Conservation (phyloP, 2,797 vertebrate genomes). For the Sarcoramphus papa region DNA sequence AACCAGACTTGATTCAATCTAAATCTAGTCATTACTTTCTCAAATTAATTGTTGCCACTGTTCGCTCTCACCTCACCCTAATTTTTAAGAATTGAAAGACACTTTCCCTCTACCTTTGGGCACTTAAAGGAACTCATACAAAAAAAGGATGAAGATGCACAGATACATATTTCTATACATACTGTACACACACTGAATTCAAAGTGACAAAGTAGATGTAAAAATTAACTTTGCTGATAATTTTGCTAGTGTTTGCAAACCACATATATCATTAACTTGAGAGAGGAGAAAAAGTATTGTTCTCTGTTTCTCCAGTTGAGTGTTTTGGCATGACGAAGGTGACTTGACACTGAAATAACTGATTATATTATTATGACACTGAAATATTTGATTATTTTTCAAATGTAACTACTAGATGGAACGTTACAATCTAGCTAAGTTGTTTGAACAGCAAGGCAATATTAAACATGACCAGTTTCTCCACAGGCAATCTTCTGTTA, state of each 20-base stretch:
- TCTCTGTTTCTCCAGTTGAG: background rate
- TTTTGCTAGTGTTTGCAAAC: background rate
- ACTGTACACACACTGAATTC: background rate
- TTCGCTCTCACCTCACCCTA: background rate
- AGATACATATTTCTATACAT: background rate
- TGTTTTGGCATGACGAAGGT: background rate
- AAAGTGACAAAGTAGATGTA: background rate
- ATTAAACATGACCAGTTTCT: background rate
- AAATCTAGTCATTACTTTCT: background rate
- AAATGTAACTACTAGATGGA: background rate
- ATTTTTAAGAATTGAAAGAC: background rate
- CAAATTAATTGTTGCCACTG: background rate
- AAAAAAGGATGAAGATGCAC: background rate
- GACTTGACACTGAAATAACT: background rate
- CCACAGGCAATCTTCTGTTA: background rate
- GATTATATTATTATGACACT: no score
- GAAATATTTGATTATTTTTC: background rate
- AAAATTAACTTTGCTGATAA: background rate
- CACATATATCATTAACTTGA: background rate
- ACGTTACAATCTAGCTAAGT: background rate
- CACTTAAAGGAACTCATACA: background rate
- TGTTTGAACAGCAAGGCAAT: background rate
- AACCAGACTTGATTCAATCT: background rate
- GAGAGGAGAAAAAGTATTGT: background rate
- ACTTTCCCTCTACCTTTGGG: background rate